phyloP scores from a whole-genome alignment of 2,113 vertebrate genomes.

The Phaethornis superciliosus region DNA sequence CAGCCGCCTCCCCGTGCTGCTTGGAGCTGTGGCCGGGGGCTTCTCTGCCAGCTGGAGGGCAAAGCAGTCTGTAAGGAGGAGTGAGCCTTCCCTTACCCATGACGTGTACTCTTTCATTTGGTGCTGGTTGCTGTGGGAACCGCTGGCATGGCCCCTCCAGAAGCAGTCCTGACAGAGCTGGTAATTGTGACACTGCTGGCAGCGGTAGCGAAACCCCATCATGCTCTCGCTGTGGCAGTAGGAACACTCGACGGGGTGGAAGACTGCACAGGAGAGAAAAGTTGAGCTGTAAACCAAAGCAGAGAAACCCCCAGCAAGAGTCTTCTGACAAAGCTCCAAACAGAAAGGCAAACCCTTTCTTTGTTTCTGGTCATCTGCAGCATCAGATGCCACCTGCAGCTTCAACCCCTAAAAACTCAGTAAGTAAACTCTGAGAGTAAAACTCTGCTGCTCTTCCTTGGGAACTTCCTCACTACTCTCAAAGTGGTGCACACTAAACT shows the following conservation, averaged over 20 bases:
- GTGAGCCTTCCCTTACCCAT: slow-evolving; percentile 88
- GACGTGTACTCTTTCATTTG: slow-evolving; percentile 99
- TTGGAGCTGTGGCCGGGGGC: not conserved
- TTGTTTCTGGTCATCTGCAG: not conserved
- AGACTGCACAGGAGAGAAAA: slow-evolving; percentile 80
- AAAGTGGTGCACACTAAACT: slow-evolving; percentile 94
- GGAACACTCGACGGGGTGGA: slow-evolving; percentile 98
- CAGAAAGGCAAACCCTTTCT: not conserved
- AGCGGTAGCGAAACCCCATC: slow-evolving; percentile 99
- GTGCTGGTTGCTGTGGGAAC: slow-evolving; percentile 99
- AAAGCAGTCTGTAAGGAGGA: not conserved
- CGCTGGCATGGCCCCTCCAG: slow-evolving; percentile 97
- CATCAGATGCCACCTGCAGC: fast-evolving
- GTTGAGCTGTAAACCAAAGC: not conserved
- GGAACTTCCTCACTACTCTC: slow-evolving; percentile 95
- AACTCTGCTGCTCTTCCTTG: slow-evolving; percentile 90
- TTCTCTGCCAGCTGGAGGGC: slow-evolving; percentile 17
- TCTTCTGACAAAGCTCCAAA: not conserved
- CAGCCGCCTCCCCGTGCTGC: not conserved
- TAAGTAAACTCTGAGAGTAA: no score
- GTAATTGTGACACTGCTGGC: slow-evolving; percentile 99
- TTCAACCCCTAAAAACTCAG: not conserved
- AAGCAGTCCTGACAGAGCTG: slow-evolving; percentile 99
- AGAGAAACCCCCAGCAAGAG: not conserved
- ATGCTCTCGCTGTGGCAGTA: slow-evolving; percentile 99